Evolutionary conservation across 2,113 vertebrate species (phyloP).

Genomic region (Oryzias woworae): DNA sequence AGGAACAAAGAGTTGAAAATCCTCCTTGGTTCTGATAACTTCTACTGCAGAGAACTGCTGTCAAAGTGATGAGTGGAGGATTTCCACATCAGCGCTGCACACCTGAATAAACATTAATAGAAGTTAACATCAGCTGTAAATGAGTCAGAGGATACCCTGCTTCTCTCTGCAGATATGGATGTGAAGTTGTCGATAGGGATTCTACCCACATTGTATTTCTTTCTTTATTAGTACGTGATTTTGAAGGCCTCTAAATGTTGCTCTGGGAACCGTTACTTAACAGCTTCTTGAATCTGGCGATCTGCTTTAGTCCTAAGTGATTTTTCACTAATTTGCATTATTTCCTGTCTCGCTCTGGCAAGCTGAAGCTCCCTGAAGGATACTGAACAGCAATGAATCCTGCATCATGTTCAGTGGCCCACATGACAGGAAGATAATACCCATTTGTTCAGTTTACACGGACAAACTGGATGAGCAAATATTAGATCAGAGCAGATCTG

Average conservation of each 20-base stretch:
- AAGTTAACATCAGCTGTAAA: too few relatives aligned
- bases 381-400: slow-evolving; percentile 10
- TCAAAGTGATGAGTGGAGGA: too few relatives aligned
- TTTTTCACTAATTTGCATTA: not conserved
- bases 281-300: not conserved
- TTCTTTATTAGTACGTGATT: not conserved
- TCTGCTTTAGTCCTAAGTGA: not conserved
- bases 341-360: slow-evolving; percentile 4
- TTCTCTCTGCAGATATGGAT: too few relatives aligned
- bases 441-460: slow-evolving; percentile 2
- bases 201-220: not conserved
- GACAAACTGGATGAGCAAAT: slow-evolving; percentile 16
- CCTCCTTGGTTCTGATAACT: too few relatives aligned
- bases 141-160: too few relatives aligned
- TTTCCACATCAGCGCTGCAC: too few relatives aligned
- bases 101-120: too few relatives aligned
- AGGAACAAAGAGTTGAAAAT: too few relatives aligned
- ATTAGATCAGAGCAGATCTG: slow-evolving; percentile 22
- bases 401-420: slow-evolving; percentile 3
- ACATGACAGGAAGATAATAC: slow-evolving; percentile 2
- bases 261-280: not conserved
- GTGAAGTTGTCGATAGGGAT: too few relatives aligned
- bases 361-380: slow-evolving; percentile 13
- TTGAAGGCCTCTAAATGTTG: not conserved
- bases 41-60: too few relatives aligned